These are phyloP conservation scores for Decapterus maruadsi DNA, from an alignment of 2,797 vertebrate species.

Conservation along the genomic window DNA sequence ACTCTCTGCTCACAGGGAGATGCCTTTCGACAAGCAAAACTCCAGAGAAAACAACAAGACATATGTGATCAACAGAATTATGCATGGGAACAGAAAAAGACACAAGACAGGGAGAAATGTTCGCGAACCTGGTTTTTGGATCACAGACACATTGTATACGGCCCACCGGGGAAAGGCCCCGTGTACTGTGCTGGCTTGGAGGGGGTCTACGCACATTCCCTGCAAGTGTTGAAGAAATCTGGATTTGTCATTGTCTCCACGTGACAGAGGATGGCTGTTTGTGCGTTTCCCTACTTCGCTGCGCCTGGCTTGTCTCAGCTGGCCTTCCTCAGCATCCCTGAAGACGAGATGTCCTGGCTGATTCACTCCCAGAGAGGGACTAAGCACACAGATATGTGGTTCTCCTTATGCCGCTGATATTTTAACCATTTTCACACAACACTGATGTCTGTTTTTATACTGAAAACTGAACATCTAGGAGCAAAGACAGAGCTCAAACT, in stretches of 20 bases:
- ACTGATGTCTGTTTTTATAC: slow-evolving; percentile 16
- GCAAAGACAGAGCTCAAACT: slow-evolving; percentile 1
- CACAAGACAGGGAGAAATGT: slow-evolving; percentile 40
- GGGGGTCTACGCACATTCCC: slow-evolving; percentile 46
- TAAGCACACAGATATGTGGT: slow-evolving; percentile 30
- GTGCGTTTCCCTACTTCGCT: slow-evolving; percentile 45
- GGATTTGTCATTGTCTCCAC: slow-evolving; percentile 63
- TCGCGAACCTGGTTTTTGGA: slow-evolving; percentile 60
- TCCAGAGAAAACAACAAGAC: slow-evolving; percentile 37
- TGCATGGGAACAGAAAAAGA: slow-evolving; percentile 31
- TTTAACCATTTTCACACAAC: slow-evolving; percentile 25
- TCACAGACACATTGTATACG: slow-evolving; percentile 34
- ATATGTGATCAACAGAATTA: slow-evolving; percentile 48
- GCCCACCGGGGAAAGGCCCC: slow-evolving; percentile 33
- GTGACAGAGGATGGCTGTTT: slow-evolving; percentile 20
- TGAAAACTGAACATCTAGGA: slow-evolving; percentile 11
- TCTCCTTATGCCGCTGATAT: slow-evolving; percentile 34
- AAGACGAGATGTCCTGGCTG: slow-evolving; percentile 48
- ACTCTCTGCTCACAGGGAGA: slow-evolving; percentile 32
- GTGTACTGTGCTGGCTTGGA: slow-evolving; percentile 48
- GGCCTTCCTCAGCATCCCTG: slow-evolving; percentile 39
- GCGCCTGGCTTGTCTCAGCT: slow-evolving; percentile 50
- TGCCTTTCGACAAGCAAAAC: slow-evolving; percentile 37
- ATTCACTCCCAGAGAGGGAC: slow-evolving; percentile 43
- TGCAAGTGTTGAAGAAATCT: slow-evolving; percentile 63